Evolutionary conservation across 1,140 invertebrate species (phyloP).

Genomic region (Ditylenchus dipsaci): DNA sequence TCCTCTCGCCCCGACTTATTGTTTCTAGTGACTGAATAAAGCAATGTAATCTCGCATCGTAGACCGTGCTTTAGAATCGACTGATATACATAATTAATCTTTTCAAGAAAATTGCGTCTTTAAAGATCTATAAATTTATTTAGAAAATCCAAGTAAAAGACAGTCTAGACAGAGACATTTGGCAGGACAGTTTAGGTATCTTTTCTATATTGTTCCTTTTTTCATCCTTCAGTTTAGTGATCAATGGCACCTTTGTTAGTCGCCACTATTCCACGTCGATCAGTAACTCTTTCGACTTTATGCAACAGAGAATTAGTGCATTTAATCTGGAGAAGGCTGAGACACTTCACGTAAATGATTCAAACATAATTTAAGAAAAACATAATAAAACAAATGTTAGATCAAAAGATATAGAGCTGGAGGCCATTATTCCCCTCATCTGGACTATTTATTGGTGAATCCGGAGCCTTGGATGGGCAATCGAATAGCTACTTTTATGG

Average conservation of each 20-base stretch:
- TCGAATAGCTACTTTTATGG: conserved; percentile 24
- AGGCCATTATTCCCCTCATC: conserved; percentile 7
- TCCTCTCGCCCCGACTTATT: no score
- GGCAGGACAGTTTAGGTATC: conserved; percentile 26
- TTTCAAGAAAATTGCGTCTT: no score
- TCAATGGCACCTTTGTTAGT: conserved; percentile 14
- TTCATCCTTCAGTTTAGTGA: no score
- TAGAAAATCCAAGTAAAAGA: conserved; percentile 12
- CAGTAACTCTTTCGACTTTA: conserved; percentile 11
- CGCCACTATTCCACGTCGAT: conserved; percentile 2
- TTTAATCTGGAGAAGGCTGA: conserved; percentile 12
- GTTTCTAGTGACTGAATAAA: no score
- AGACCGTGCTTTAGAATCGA: no score
- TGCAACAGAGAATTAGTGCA: conserved; percentile 13
- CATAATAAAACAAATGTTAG: neutral
- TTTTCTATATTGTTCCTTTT: no score
- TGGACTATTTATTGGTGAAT: conserved; percentile 3
- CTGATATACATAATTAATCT: no score
- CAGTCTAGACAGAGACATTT: conserved; percentile 15
- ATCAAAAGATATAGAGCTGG: conserved; percentile 1
- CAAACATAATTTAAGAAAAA: neutral
- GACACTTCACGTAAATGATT: conserved; percentile 4
- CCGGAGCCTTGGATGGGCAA: conserved; percentile 14
- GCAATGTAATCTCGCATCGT: no score
- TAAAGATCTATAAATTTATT: no score